phyloP scores from a whole-genome alignment of 2,888 invertebrate genomes.

The Tetragonula carbonaria region DNA sequence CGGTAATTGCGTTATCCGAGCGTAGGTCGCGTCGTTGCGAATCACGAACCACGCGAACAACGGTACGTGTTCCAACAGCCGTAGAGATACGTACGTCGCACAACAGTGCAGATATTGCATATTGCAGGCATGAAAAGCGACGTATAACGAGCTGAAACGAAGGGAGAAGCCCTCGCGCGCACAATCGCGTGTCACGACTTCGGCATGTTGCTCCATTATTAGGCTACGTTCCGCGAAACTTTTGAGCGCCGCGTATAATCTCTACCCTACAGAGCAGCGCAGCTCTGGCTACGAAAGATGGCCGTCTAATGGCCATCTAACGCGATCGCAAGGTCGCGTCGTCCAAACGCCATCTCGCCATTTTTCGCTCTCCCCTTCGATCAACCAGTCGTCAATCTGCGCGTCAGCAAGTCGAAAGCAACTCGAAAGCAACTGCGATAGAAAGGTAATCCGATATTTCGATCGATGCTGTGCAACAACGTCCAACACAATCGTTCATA shows the following conservation, averaged over 20 bases:
- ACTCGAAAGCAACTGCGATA: neutral
- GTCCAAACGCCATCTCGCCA: neutral
- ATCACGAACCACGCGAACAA: neutral
- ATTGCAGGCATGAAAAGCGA: neutral
- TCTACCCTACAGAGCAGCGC: too few relatives aligned
- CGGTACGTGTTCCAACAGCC: neutral
- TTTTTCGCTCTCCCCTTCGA: too few relatives aligned
- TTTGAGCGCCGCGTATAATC: slow-evolving; percentile 10
- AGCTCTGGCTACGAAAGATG: too few relatives aligned
- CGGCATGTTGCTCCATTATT: slow-evolving; percentile 22
- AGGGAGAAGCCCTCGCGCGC: slow-evolving; percentile 33
- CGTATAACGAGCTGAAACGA: slow-evolving; percentile 10
- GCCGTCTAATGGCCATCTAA: neutral
- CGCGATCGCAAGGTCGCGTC: slow-evolving; percentile 34
- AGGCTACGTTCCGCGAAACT: slow-evolving; percentile 44
- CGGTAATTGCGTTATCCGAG: slow-evolving; percentile 66
- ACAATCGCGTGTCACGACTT: slow-evolving; percentile 22
- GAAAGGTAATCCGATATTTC: neutral
- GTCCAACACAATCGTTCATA: neutral
- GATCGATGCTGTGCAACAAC: neutral
- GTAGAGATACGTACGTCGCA: too few relatives aligned
- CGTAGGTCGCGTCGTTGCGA: slow-evolving; percentile 63
- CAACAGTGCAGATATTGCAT: too few relatives aligned
- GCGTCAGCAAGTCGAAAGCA: neutral
- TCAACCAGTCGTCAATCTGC: neutral